Evolutionary conservation across 1,140 invertebrate species (phyloP).

Genomic region (Magallana gigas): DNA sequence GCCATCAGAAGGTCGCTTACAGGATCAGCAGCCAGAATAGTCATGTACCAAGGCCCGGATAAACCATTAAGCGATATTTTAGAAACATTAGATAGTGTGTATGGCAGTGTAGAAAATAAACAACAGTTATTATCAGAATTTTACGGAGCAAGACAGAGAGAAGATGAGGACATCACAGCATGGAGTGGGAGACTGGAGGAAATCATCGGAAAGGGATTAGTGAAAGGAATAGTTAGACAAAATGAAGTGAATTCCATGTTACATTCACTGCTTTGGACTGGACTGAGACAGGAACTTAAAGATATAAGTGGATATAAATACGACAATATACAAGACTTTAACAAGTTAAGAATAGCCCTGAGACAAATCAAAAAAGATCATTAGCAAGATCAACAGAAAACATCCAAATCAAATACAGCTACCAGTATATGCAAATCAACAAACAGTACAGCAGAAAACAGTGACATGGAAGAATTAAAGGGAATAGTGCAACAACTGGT

Average conservation of each 20-base stretch:
- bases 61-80: conserved; percentile 28
- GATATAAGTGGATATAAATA: conserved; percentile 50
- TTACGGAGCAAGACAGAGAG: conserved; percentile 51
- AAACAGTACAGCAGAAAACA: not conserved
- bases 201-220: conserved; percentile 49
- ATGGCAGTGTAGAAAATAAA: conserved; percentile 45
- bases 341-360: conserved; percentile 48
- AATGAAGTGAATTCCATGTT: conserved; percentile 37
- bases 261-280: conserved; percentile 49
- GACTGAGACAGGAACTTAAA: conserved; percentile 49
- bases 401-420: too few relatives aligned
- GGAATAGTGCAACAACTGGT: conserved; percentile 46
- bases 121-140: conserved; percentile 53
- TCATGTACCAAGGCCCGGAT: conserved; percentile 44
- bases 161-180: conserved; percentile 44
- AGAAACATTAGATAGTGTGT: conserved; percentile 50
- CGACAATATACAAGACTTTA: conserved; percentile 51
- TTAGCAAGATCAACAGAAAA: too few relatives aligned
- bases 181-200: conserved; percentile 56
- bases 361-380: not conserved
- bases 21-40: conserved; percentile 46
- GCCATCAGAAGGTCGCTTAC: conserved; percentile 45
- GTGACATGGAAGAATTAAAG: conserved; percentile 37
- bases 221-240: not conserved
- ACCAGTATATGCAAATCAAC: conserved; percentile 26